Conservation (phyloP, 2,113 vertebrate species). For the Cheilinus undulatus region DNA sequence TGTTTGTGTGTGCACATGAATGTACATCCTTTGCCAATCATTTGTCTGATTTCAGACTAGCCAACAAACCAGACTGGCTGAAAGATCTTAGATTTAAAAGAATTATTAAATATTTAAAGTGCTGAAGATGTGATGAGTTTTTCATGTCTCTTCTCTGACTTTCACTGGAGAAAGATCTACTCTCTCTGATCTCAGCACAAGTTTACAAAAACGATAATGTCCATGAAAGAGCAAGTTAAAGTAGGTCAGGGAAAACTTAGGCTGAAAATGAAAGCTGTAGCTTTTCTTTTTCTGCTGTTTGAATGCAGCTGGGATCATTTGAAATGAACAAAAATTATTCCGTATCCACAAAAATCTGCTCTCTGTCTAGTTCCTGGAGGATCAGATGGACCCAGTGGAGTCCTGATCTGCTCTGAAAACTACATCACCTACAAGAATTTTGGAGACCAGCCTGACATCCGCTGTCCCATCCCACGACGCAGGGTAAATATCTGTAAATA, state of each 20-base stretch:
- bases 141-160: slow-evolving; percentile 81
- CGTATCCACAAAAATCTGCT: not conserved
- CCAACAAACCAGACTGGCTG: too few species aligned
- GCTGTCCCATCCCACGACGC: slow-evolving; percentile 97
- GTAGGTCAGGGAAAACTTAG: too few species aligned
- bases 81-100: not conserved
- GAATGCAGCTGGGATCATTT: not conserved
- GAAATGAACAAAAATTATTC: not conserved
- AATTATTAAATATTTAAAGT: not conserved
- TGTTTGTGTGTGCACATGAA: too few species aligned
- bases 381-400: slow-evolving; percentile 96
- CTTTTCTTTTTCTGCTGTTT: not conserved
- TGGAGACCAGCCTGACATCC: slow-evolving; percentile 97
- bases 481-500: slow-evolving; percentile 85
- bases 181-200: slow-evolving; percentile 58
- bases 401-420: slow-evolving; percentile 98
- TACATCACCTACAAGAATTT: slow-evolving; percentile 99
- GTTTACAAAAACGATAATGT: not conserved
- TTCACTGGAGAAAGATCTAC: slow-evolving; percentile 56
- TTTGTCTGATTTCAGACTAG: too few species aligned
- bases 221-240: not conserved
- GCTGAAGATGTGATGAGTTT: slow-evolving; percentile 69
- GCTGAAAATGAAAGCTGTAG: not conserved
- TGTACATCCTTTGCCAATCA: too few species aligned
- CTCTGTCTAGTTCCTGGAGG: slow-evolving; percentile 92